Evolutionary conservation across 2,888 invertebrate species (phyloP).

Genomic region (Volucella bombylans): DNA sequence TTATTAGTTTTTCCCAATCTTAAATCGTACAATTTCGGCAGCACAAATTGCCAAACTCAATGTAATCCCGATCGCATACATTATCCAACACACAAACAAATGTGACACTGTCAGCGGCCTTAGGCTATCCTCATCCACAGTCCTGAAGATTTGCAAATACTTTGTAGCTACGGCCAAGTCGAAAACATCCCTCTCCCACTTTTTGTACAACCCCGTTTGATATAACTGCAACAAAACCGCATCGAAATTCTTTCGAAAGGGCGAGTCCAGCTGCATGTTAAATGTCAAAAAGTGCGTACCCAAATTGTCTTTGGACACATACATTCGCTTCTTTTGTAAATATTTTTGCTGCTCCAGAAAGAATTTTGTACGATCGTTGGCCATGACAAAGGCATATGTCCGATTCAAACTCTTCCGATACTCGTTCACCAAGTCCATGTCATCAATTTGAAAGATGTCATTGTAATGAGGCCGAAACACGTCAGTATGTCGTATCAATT

Average conservation of each 20-base stretch:
- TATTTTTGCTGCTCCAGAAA: conserved; percentile 61
- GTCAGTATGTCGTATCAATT: conserved; percentile 15
- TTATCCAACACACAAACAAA: conserved; percentile 47
- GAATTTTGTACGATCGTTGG: conserved; percentile 51
- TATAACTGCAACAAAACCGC: conserved; percentile 53
- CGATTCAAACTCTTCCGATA: conserved; percentile 44
- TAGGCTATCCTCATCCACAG: conserved; percentile 23
- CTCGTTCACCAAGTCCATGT: conserved; percentile 50
- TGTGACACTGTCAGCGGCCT: conserved; percentile 38
- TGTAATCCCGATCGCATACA: conserved; percentile 7
- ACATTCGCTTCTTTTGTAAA: conserved; percentile 44
- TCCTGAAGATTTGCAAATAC: conserved; percentile 52
- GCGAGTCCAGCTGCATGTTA: conserved; percentile 58
- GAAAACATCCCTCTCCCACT: conserved; percentile 59
- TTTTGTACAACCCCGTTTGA: conserved; percentile 54
- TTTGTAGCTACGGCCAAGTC: conserved; percentile 51
- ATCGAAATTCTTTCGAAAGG: conserved; percentile 58
- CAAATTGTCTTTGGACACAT: conserved; percentile 36
- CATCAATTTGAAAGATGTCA: conserved; percentile 30
- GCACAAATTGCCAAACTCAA: neutral
- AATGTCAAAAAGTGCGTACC: conserved; percentile 51
- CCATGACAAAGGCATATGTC: conserved; percentile 50
- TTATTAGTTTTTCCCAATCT: neutral
- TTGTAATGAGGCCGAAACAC: conserved; percentile 20
- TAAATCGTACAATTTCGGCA: conserved; percentile 28